Base-by-base conservation (phyloP, 2,113 vertebrate genomes). In the Mobula hypostoma region DNA sequence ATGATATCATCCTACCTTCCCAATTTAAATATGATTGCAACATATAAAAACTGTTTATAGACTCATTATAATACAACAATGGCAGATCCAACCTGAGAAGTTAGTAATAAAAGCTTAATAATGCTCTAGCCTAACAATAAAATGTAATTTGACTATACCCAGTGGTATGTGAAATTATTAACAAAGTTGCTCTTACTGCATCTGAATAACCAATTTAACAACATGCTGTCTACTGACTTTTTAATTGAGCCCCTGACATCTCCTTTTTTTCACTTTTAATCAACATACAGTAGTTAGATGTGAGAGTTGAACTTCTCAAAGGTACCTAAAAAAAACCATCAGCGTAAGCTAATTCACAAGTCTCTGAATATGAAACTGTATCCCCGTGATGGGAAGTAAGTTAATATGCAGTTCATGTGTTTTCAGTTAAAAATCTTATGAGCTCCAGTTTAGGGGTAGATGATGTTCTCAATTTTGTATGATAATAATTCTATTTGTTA, bases 181-280 rank as follows among this genome's bases (percentile, higher is more conserved):
- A 98, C 98, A 97, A 74, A 96, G 96, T 97, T 97, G 96, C 96
- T 95, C 97, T 97, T 97, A 97, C 97, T 96, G 97, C 97, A 96
- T 97, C 97, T 97, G 97, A 97, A 95, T 96, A 97, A 97, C 97
- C 97, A 97, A 97, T 97, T 97, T 96, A 97, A 96, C 97, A 98
- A 97, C 97, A 97, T 97, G 98, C 98, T 98, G 98, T 98, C 98
- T 98, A 98, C 98, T 98, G 98, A 97, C 97, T 99, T 99, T 98
- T 98, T 98, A 99, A 99, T 98, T 97, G 97, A 96, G 97, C 99
- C 98, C 98, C 95, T 97, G 98, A 98, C 97, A 98, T 97, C 97
- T 90, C 12, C 61, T 96, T 97, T 97, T 96, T 98, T 98, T 98
- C 99, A 99, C 98, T 99, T 98, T 98, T 98, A 98, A 98, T 99